These are phyloP conservation scores for Smittia sp. DNA, from an alignment of 2,888 invertebrate species.

Conservation along the genomic window DNA sequence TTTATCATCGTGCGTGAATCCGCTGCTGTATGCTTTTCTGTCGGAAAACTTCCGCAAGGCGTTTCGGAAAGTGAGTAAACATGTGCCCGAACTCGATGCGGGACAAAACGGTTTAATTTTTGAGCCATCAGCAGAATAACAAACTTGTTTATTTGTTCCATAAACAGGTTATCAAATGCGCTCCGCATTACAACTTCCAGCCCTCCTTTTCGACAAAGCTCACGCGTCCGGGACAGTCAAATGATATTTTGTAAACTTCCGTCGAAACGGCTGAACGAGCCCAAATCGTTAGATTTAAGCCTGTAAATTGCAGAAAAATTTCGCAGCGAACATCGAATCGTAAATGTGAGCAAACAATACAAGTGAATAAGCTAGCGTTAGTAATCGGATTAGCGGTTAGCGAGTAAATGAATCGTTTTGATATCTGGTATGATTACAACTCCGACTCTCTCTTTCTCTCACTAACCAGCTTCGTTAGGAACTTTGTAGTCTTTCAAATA, in stretches of 20 bases:
- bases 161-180: slow-evolving; percentile 25
- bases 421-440: too few relatives aligned
- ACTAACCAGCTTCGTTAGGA: too few relatives aligned
- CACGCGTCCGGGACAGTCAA: background rate
- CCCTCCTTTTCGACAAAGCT: slow-evolving; percentile 3
- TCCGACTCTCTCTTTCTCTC: too few relatives aligned
- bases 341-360: background rate
- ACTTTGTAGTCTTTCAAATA: too few relatives aligned
- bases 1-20: slow-evolving; percentile 93
- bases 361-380: too few relatives aligned
- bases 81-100: background rate
- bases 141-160: background rate
- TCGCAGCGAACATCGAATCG: background rate
- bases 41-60: slow-evolving; percentile 93
- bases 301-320: background rate
- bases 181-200: slow-evolving; percentile 6
- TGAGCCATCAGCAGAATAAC: background rate
- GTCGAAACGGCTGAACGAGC: background rate
- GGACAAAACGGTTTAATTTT: background rate
- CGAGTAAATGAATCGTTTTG: too few relatives aligned
- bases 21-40: slow-evolving; percentile 89
- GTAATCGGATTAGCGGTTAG: too few relatives aligned
- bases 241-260: slow-evolving; percentile 16
- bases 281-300: background rate
- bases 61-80: slow-evolving; percentile 62